Conservation (phyloP, 1,140 invertebrate species). For the Neodiprion lecontei region DNA sequence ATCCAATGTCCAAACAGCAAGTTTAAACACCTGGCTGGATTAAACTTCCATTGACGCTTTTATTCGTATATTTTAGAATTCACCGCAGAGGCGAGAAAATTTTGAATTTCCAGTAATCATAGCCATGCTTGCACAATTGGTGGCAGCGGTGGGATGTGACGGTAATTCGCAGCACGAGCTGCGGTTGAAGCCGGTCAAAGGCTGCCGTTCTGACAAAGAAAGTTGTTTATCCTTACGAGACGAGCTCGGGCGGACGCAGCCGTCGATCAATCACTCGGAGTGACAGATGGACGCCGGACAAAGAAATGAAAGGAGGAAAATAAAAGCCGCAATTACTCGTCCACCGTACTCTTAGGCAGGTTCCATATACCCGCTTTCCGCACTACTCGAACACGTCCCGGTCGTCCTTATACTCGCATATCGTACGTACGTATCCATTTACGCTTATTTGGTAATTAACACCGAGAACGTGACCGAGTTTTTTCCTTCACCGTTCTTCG, state of each 20-base stretch:
- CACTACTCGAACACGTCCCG: not conserved
- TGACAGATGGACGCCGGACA: constrained; percentile 29
- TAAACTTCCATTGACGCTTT: not conserved
- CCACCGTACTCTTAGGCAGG: not conserved
- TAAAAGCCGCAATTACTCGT: constrained; percentile 33
- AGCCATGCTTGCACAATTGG: no score
- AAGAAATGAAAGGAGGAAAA: constrained; percentile 8
- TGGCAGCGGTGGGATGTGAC: no score
- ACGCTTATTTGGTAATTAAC: constrained; percentile 33
- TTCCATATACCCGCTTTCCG: not conserved
- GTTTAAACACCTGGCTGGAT: no score
- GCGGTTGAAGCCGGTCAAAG: not conserved
- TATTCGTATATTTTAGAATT: not conserved
- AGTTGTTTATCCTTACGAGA: constrained; percentile 43
- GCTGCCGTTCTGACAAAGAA: constrained; percentile 15
- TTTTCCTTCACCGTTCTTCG: not conserved
- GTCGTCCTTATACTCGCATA: not conserved
- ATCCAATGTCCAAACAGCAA: no score
- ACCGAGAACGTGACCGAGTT: constrained; percentile 16
- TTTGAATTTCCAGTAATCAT: no score
- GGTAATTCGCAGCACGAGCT: constrained; percentile 1
- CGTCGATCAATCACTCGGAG: constrained; percentile 36
- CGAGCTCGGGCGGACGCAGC: constrained; percentile 31
- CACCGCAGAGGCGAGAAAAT: no score
- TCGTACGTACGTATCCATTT: not conserved